Base-by-base conservation (phyloP, 2,888 invertebrate species). In the Linyphia triangularis region DNA sequence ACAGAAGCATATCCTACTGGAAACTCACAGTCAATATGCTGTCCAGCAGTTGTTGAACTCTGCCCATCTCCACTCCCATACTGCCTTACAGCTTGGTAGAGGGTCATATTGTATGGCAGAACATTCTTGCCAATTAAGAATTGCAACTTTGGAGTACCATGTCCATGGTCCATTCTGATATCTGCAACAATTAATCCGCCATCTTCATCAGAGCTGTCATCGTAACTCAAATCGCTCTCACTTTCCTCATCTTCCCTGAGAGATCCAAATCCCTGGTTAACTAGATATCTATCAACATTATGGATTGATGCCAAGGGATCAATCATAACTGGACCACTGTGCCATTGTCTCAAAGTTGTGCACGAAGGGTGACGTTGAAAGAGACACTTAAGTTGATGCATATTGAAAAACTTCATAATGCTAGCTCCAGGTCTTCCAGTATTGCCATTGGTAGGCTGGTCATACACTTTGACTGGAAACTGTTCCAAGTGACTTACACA, bases 231-330 rank as follows among this genome's bases (percentile, higher is more conserved):
- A 40, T 93, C 93, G 77, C 92, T 92, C 43, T 92, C 92, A 63
- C 92, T 91, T 82, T 91, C 72, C 40, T 82, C 73, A 22, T 85
- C 81, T 73, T 90, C 95, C 78, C 96, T 95, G 91, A 97, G 95
- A 90, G 96, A 95, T 51, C 97, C 97, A 93, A 97, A 98, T 22
- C 98, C 98, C 90, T 98, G 95, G 90, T 98, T 97, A 90, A 99
- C 96, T 91, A 99, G 94, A 93, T 99, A 99, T 78, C 94, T 92
- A 94, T 99, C 99, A 92, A 99, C 99, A 89, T 99, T 99, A 93
- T 99, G 98, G n/a, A 99, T 98, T 93, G 99, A 95, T 88, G 99
- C 99, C 92, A 99, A 94, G 9, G 99, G 99, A 94, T 99, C 99
- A 91, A 99, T 98, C 94, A 99, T 98, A 10, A 99, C 98, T 86